These are phyloP conservation scores for Lamprologus sp. DNA, from an alignment of 2,113 vertebrate genomes.

Conservation along the genomic window DNA sequence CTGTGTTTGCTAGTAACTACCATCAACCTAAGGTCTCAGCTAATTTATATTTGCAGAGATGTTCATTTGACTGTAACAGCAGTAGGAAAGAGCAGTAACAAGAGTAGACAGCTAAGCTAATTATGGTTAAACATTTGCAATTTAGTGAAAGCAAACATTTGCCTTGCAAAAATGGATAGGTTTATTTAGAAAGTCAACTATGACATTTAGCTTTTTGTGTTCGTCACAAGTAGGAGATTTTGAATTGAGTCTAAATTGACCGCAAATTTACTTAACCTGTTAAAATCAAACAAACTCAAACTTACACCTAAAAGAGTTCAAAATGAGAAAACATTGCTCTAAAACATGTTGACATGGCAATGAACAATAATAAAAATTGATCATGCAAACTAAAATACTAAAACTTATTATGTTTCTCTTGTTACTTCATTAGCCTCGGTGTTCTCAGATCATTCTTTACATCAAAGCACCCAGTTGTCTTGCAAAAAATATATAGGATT, in stretches of 20 bases:
- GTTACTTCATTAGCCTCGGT: background rate
- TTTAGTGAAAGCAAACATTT: accelerated
- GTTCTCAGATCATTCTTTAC: background rate
- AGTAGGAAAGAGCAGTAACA: background rate
- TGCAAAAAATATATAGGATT: accelerated
- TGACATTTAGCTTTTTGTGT: background rate
- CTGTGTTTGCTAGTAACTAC: background rate
- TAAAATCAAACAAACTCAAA: background rate
- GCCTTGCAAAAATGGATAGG: accelerated
- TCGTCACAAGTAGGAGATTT: background rate
- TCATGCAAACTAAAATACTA: background rate
- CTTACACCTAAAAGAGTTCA: background rate
- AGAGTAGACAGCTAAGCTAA: background rate
- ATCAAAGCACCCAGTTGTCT: background rate
- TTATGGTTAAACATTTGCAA: background rate
- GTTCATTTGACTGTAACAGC: background rate
- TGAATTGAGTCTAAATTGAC: background rate
- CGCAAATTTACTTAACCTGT: background rate
- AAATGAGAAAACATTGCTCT: background rate
- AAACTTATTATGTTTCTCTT: background rate
- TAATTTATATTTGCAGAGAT: background rate
- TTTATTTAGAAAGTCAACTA: background rate
- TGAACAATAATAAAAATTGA: background rate
- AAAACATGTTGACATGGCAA: background rate
- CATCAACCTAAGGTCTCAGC: background rate